Base-by-base conservation (phyloP, 2,888 invertebrate species). In the Caenorhabditis parvicauda region DNA sequence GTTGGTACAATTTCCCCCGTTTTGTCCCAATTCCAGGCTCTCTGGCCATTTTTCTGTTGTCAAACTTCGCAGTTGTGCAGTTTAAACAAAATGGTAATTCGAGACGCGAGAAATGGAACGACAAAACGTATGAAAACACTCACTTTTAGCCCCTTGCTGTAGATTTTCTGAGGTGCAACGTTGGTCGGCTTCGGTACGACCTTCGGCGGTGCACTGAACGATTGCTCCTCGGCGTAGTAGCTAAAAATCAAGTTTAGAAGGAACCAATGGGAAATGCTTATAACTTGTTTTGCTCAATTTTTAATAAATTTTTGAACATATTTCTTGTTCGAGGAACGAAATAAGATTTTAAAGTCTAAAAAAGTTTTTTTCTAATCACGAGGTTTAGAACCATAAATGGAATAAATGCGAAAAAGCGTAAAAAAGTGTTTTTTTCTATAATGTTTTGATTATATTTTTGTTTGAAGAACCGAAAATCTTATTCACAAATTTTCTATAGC, bases 141-240 rank as follows among this genome's bases (percentile, higher is more conserved):
- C 43, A 68, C 68, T 55, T 64, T 62, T 12, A 68, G 44, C 17
- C 65, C 79, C 41, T 76, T 71, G 38, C 76, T 77, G 42, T 68
- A 72, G 27, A 76, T 63, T 54, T 70, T 69, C n/a, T 48, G 22
- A 3, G 66, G 38, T 21, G 69, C 62, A 17, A 64, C 44, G 9
- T 54, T 52, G 28, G 51, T 56, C 6, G 61, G 61, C 27, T 56
- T 56, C 47, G 61, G 62, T 17, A 58, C 58, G 32, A 58, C 59
- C 9, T 61, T 50, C 14, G 63, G 66, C 22, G 77, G 72, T 25
- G 74, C 75, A n/a, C 64, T 58, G 57, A 77, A 68, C 3, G 76
- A 68, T 45, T 72, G 67, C 62, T 76, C 74, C 51, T 77, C 77
- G 42, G 77, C 64, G 60, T 77, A 77, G 56, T 76, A 77, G 49